phyloP scores from a whole-genome alignment of 2,113 vertebrate species.

The Noctilio leporinus region DNA sequence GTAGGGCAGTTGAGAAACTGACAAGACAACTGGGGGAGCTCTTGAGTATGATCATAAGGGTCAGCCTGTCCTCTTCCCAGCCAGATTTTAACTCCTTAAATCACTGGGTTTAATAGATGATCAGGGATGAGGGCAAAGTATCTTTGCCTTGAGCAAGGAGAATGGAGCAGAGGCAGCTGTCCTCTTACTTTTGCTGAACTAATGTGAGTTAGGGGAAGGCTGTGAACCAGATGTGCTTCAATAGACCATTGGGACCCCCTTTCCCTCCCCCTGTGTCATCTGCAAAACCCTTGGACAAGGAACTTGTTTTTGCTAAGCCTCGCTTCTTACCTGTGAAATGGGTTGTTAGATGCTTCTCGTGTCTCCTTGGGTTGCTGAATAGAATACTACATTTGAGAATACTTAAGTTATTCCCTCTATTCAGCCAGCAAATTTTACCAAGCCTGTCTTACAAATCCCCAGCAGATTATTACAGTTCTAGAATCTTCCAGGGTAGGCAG shows the following conservation, averaged over 20 bases:
- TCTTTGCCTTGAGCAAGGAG: background rate
- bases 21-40: too few relatives aligned
- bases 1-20: background rate
- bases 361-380: background rate
- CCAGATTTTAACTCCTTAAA: background rate
- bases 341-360: too few relatives aligned
- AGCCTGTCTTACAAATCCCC: background rate
- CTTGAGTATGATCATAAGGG: background rate
- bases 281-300: background rate
- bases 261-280: accelerated
- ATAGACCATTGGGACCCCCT: background rate
- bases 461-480: background rate
- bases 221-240: background rate
- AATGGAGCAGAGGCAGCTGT: background rate
- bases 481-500: background rate
- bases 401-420: background rate
- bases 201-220: too few relatives aligned
- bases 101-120: background rate
- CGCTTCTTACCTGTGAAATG: background rate
- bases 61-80: background rate
- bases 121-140: too few relatives aligned
- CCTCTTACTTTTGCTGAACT: background rate
- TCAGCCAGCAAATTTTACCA: background rate
- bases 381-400: background rate
- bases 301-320: background rate